Evolutionary conservation across 1,140 invertebrate genomes (phyloP).

Genomic region (Lucilia cuprina): DNA sequence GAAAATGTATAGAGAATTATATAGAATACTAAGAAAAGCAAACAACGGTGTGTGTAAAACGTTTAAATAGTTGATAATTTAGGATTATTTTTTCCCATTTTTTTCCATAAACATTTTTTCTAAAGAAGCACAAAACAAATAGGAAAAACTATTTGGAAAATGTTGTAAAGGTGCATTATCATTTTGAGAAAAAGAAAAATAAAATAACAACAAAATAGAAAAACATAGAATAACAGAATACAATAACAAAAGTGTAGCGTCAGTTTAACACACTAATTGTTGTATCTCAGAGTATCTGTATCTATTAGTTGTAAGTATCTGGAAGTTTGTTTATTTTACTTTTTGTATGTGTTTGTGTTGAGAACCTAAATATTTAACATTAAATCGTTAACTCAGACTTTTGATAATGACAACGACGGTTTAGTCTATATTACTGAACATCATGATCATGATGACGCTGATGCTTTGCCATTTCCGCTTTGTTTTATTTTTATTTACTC

Average conservation of each 20-base stretch:
- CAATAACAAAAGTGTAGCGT: too few relatives aligned
- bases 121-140: not conserved
- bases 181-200: not conserved
- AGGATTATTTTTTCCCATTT: slow-evolving; percentile 2
- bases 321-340: not conserved
- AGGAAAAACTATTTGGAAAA: not conserved
- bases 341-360: not conserved
- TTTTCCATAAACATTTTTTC: not conserved
- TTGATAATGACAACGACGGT: too few relatives aligned
- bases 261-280: too few relatives aligned
- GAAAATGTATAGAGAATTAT: not conserved
- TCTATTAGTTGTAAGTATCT: not conserved
- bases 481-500: not conserved
- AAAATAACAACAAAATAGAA: not conserved
- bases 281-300: not conserved
- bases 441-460: not conserved
- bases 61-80: slow-evolving; percentile 27
- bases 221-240: not conserved
- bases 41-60: not conserved
- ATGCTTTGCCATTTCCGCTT: not conserved
- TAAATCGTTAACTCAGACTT: too few relatives aligned
- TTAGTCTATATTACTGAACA: too few relatives aligned
- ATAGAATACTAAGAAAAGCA: not conserved
- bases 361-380: not conserved
- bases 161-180: not conserved